Evolutionary conservation across 2,888 invertebrate genomes (phyloP), one percentile per base, ranked within the genome.

Genomic region (Sinelater perroti): DNA sequence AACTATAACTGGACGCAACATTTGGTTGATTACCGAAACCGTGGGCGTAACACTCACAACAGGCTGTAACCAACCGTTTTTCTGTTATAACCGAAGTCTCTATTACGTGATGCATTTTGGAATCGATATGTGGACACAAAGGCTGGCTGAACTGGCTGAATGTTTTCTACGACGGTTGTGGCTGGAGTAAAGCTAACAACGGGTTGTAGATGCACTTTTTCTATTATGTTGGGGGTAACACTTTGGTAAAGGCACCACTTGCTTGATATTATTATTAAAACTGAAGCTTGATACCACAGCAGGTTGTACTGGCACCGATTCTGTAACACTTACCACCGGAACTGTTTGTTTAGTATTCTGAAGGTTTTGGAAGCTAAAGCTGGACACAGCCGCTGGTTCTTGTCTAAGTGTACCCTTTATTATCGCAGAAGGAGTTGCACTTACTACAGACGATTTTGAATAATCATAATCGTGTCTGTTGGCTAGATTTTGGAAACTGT

Each of bases 361-460:
- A n/a, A n/a, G n/a, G n/a, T 33, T 16, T 8, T 45, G 10, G 26
- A 35, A 4, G 78, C 62, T 66, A 73, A 73, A 47, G 78, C 78
- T 38, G 74, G 57, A 57, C 17, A 44, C 28, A 3, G 40, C 75
- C 1, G 71, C 67, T 17, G 69, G 67, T 33, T 60, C 55, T 42
- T 72, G 14, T 16, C 35, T 10, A 26, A n/a, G 2, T n/a, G 10
- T 5, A 28, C 10, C 5, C 10, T n/a, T n/a, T n/a, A n/a, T n/a
- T n/a, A n/a, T n/a, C n/a, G n/a, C n/a, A n/a, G 14, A 11, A 3
- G 36, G 3, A n/a, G 2, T 8, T 3, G 31, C 11, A 31, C 3
- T 8, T 36, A 20, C 2, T n/a, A 1, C 2, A 17, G 1, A 35
- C 8, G 6, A 35, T 14, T 35, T 16, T 35, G 1, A 14, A 31